These are phyloP conservation scores for Capitella teleta DNA, from an alignment of 1,140 invertebrate species.

Conservation along the genomic window DNA sequence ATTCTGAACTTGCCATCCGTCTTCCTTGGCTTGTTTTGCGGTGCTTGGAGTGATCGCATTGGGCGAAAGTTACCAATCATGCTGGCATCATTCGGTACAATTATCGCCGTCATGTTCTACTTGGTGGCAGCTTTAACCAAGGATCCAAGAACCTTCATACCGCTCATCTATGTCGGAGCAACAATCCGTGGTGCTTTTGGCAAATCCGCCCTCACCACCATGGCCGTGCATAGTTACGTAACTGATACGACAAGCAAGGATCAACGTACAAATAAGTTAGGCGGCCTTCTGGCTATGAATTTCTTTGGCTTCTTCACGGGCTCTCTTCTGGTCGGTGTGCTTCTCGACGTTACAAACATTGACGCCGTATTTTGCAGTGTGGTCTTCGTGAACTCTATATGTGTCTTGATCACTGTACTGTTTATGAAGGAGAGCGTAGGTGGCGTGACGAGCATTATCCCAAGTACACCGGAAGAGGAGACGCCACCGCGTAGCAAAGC, in stretches of 20 bases:
- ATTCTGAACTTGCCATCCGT: constrained; percentile 37
- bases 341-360: constrained; percentile 23
- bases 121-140: constrained; percentile 19
- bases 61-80: constrained; percentile 30
- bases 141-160: constrained; percentile 14
- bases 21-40: constrained; percentile 34
- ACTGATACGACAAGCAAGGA: constrained; percentile 22
- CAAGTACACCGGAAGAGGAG: neutral
- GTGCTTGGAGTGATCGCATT: constrained; percentile 35
- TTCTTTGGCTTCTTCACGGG: constrained; percentile 37
- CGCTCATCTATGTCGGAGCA: constrained; percentile 28
- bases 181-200: constrained; percentile 30
- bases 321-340: constrained; percentile 27
- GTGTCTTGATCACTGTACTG: constrained; percentile 1
- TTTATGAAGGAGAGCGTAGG: constrained; percentile 17
- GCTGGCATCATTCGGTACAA: constrained; percentile 30
- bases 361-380: constrained; percentile 13
- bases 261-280: constrained; percentile 16
- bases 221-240: constrained; percentile 39
- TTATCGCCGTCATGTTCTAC: constrained; percentile 30
- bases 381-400: constrained; percentile 1
- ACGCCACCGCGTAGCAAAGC: neutral
- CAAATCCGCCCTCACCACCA: constrained; percentile 36
- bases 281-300: constrained; percentile 36
- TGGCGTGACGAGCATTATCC: too few species aligned